Evolutionary conservation across 2,888 invertebrate genomes (phyloP), one percentile per base, ranked within the genome.

Genomic region (Eilema caniola): DNA sequence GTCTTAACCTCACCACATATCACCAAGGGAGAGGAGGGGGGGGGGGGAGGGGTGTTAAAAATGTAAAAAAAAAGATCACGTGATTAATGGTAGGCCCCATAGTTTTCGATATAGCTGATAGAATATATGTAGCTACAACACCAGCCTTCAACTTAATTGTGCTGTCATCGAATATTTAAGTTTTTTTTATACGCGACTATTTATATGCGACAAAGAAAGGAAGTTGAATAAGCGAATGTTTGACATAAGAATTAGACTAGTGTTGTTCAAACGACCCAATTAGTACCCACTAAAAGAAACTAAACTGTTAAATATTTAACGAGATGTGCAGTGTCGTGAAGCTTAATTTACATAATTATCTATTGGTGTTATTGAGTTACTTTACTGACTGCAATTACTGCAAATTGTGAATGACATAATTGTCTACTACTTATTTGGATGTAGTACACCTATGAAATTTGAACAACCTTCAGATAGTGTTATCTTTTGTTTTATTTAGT

Each of bases 291-390:
- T 47, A 20, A 47, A 25, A 67, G 8, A n/a, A 24, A 31, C 16
- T 28, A 41, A 28, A 66, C 25, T 41, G 28, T 66, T 60, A 14
- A 20, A 33, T n/a, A 62, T 53, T 56, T 25, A 33, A 60, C 24
- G 33, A 2, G 56, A 69, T 25, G 69, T 64, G 23, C 59, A n/a
- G 23, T 20, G 65, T 10, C n/a, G 47, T 53, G n/a, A 57, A 28
- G 57, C 60, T 65, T 25, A 65, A 69, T 69, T 69, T 53, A 53
- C 69, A 69, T 69, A 65, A 37, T n/a, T 67, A 62, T 64, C 67
- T 67, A 24, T 41, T 57, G 37, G 24, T 57, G 61, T 73, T 57
- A 62, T 37, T 20, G 16, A 41, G 64, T 61, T 61, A 56, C 57
- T 24, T 25, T 23, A 16, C 2, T 33, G 37, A 33, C 37, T 63